phyloP scores from a whole-genome alignment of 1,140 invertebrate genomes.

The Zaprionus lachaisei region DNA sequence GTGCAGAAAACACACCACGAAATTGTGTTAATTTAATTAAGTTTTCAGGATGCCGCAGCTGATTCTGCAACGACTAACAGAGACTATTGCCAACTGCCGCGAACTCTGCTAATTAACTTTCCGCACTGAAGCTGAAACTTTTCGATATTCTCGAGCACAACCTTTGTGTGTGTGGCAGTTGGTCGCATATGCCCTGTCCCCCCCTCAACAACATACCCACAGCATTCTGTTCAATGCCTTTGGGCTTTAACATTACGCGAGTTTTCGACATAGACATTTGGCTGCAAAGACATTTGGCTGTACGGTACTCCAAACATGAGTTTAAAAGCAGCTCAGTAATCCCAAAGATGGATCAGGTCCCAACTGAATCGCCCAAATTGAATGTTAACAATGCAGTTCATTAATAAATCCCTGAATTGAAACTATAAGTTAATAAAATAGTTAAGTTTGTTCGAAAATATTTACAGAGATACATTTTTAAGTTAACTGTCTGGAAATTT shows the following conservation, averaged over 20 bases:
- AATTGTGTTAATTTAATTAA: constrained; percentile 65
- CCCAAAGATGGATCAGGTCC: neutral
- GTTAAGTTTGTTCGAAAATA: too few relatives aligned
- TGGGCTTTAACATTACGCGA: neutral
- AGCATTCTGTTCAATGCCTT: neutral
- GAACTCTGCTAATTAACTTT: constrained; percentile 74
- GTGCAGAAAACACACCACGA: constrained; percentile 5
- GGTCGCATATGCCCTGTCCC: neutral
- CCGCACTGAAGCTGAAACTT: constrained; percentile 49
- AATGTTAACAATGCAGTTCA: neutral
- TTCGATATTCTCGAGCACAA: constrained; percentile 9
- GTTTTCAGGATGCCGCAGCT: constrained; percentile 41
- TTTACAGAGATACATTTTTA: too few relatives aligned
- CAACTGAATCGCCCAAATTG: neutral
- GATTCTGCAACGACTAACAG: constrained; percentile 12
- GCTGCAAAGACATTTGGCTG: neutral
- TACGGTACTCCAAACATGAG: too few relatives aligned
- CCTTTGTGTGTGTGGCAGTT: constrained; percentile 44
- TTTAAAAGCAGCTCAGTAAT: neutral
- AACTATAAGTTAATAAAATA: too few relatives aligned
- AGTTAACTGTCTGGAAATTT: neutral
- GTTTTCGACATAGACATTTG: neutral
- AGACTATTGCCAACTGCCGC: constrained; percentile 23
- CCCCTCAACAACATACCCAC: neutral
- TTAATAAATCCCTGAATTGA: neutral